phyloP scores from a whole-genome alignment of 2,888 invertebrate genomes.

The Eupithecia centaureata region DNA sequence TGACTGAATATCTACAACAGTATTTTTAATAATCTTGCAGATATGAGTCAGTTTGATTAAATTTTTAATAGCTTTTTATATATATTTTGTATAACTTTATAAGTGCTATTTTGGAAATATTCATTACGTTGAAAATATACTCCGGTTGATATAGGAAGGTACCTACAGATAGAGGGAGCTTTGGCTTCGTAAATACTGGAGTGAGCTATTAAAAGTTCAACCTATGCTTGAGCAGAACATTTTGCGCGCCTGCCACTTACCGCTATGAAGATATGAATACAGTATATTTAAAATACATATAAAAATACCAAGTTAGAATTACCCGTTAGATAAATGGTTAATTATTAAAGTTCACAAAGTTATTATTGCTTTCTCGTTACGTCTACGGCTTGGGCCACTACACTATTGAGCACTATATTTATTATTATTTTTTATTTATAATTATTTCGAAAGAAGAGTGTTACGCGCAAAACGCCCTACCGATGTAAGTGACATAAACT shows the following conservation, averaged over 20 bases:
- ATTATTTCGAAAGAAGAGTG: slow-evolving; percentile 72
- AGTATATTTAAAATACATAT: slow-evolving; percentile 82
- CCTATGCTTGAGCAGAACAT: slow-evolving; percentile 42
- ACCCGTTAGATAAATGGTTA: slow-evolving; percentile 62
- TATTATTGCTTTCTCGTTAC: slow-evolving; percentile 77
- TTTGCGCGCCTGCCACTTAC: slow-evolving; percentile 71
- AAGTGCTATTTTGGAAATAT: slow-evolving; percentile 23
- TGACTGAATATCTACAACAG: slow-evolving; percentile 61
- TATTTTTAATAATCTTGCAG: slow-evolving; percentile 62
- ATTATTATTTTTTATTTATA: slow-evolving; percentile 62
- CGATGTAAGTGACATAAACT: slow-evolving; percentile 58
- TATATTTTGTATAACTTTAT: slow-evolving; percentile 18
- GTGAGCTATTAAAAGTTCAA: slow-evolving; percentile 45
- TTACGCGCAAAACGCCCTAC: slow-evolving; percentile 75
- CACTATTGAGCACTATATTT: slow-evolving; percentile 80
- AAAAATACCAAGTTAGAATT: slow-evolving; percentile 80
- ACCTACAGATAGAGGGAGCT: slow-evolving; percentile 16
- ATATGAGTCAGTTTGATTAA: slow-evolving; percentile 51
- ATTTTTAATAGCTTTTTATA: slow-evolving; percentile 50
- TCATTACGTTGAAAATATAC: slow-evolving; percentile 35
- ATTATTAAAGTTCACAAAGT: slow-evolving; percentile 70
- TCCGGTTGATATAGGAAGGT: slow-evolving; percentile 14
- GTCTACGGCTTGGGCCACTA: slow-evolving; percentile 61
- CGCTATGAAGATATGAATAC: slow-evolving; percentile 82
- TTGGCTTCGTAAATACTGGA: slow-evolving; percentile 18